Percentiles rank a stretch among this genome's conserved stretches.
These are phyloP conservation scores for Pomatorhinus ruficollis DNA, from an alignment of 2,113 vertebrate species.

Conservation along the genomic window DNA sequence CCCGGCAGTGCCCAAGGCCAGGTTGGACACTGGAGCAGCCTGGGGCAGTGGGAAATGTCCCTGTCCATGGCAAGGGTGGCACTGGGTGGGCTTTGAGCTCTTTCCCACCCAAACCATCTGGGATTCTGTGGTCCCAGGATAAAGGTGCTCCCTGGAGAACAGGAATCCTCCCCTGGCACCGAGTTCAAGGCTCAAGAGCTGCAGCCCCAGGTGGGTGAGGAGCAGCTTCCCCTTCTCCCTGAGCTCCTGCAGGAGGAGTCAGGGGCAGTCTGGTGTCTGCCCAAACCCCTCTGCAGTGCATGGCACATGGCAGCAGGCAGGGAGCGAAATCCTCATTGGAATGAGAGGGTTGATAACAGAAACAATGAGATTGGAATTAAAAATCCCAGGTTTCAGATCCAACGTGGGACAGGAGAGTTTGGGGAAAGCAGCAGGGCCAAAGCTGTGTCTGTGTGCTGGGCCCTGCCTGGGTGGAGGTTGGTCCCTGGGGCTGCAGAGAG, in stretches of 20 bases:
- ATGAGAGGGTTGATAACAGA: background rate
- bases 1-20: background rate
- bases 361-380: background rate
- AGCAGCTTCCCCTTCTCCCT: background rate
- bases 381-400: background rate
- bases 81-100: rapidly evolving
- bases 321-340: rapidly evolving
- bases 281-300: rapidly evolving
- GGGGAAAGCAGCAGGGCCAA: background rate
- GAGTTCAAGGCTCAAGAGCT: background rate
- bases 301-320: rapidly evolving
- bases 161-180: rapidly evolving
- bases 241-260: background rate
- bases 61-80: background rate
- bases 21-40: background rate
- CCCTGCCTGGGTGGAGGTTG: background rate
- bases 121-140: background rate
- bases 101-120: background rate
- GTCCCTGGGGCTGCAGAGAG: background rate
- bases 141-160: background rate
- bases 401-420: rapidly evolving
- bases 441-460: background rate
- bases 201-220: background rate
- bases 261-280: rapidly evolving
- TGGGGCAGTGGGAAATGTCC: background rate